These are phyloP conservation scores for Hippocampus zosterae DNA, from an alignment of 2,113 vertebrate species.

Conservation along the genomic window DNA sequence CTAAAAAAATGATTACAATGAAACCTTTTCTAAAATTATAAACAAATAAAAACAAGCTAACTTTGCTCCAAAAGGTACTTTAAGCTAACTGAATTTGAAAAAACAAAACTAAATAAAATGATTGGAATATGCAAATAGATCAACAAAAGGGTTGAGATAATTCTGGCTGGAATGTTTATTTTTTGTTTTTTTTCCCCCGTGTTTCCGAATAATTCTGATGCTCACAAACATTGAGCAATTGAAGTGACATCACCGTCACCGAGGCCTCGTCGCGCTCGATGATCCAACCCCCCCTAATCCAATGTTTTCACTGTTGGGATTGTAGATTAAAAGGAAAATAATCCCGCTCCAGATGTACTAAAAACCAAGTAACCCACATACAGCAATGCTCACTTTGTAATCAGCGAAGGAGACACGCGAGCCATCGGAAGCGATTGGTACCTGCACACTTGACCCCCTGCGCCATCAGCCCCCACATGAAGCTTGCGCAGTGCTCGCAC, in stretches of 20 bases:
- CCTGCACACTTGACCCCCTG: constrained; percentile 98
- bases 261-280: constrained; percentile 27
- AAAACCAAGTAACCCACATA: constrained; percentile 58
- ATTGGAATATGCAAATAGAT: neutral
- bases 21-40: no score
- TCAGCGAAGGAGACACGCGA: neutral
- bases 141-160: neutral
- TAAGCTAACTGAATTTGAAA: no score
- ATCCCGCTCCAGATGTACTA: constrained; percentile 53
- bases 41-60: no score
- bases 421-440: constrained; percentile 52
- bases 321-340: constrained; percentile 51
- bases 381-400: constrained; percentile 29
- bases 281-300: constrained; percentile 59
- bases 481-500: constrained; percentile 99
- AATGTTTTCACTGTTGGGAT: constrained; percentile 38
- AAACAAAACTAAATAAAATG: no score
- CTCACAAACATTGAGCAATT: neutral
- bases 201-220: neutral
- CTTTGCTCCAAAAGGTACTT: no score
- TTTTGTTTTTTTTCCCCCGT: neutral
- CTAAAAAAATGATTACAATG: no score
- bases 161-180: neutral
- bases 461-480: constrained; percentile 99
- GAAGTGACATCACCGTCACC: constrained; percentile 5